Evolutionary conservation across 2,797 vertebrate species (phyloP), one percentile per base, ranked within the genome.

Genomic region (Lindbergichthys nudifrons): DNA sequence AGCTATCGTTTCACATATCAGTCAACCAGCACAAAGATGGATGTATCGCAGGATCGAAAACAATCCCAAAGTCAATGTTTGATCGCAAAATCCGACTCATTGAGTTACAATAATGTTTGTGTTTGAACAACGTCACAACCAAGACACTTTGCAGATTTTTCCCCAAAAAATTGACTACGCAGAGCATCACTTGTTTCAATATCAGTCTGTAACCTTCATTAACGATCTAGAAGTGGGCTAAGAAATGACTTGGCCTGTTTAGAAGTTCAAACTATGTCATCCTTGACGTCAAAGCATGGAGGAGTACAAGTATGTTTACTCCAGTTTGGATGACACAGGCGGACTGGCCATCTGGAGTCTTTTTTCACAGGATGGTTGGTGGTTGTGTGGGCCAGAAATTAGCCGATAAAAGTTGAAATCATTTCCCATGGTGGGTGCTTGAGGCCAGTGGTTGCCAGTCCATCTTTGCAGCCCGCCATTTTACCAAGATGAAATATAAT

Each of bases 301-400:
- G 57, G 69, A 79, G 65, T 64, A 64, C 18, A 62, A 75, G 56
- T 63, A 16, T 70, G 59, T 85, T 90, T 80, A 82, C 78, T 81
- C 79, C 71, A 86, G 75, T 79, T 80, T 78, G 73, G 67, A 78
- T 67, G 84, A 77, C 43, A 83, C 79, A 80, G 56, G 45, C 80
- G 2, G 69, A 65, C 14, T 10, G 59, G 77, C 88, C 90, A 91
- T 91, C 84, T 89, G 88, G 82, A 83, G 77, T 47, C 26, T 63
- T 60, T 63, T 53, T 81, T 70, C 43, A 57, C 41, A 7, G 30
- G 10, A 70, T 71, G 52, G 60, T 67, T 79, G 62, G 75, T 77
- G 75, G 47, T 73, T 66, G 61, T 79, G 83, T 79, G 76, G 81
- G 73, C 74, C 69, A 70, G 69, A 47, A 70, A 18, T 16, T 56